A percentile compares a stretch with the other conserved stretches of the same genome.
Evolutionary conservation across 2,113 vertebrate genomes (phyloP).

Genomic region (Hippocampus zosterae): DNA sequence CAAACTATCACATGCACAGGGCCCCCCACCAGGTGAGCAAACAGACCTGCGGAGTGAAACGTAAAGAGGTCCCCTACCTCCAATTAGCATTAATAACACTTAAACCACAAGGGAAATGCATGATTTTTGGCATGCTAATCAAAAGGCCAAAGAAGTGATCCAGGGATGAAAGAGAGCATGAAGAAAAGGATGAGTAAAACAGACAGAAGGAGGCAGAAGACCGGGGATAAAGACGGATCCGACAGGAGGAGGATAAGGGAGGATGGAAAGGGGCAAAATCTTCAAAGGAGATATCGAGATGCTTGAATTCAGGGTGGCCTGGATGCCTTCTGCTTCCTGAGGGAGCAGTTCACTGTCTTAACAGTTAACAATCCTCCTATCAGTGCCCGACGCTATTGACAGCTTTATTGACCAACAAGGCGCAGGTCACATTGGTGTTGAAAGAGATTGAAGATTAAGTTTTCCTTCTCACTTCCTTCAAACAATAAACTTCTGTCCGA

Average conservation of each 20-base stretch:
- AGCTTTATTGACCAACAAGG: conserved; percentile 63
- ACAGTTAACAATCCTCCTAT: conserved; percentile 44
- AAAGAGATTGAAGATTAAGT: conserved; percentile 52
- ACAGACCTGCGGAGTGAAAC: conserved; percentile 53
- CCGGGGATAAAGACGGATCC: conserved; percentile 66
- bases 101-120: conserved; percentile 68
- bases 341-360: conserved; percentile 25
- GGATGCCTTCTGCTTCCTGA: conserved; percentile 47
- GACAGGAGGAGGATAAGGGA: conserved; percentile 49
- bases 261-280: conserved; percentile 57
- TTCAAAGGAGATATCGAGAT: conserved; percentile 60
- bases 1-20: background rate
- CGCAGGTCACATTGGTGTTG: conserved; percentile 52
- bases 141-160: conserved; percentile 60
- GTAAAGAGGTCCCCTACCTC: conserved; percentile 62
- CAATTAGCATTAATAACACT: conserved; percentile 76
- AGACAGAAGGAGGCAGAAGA: conserved; percentile 49
- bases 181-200: conserved; percentile 68
- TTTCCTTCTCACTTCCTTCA: conserved; percentile 35
- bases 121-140: conserved; percentile 67
- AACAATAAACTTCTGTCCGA: conserved; percentile 52
- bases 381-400: conserved; percentile 22
- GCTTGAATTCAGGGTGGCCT: conserved; percentile 68
- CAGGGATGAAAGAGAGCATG: conserved; percentile 63
- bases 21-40: conserved; percentile 68